phyloP scores from a whole-genome alignment of 2,797 vertebrate species.

The Dendrocincla fuliginosa region DNA sequence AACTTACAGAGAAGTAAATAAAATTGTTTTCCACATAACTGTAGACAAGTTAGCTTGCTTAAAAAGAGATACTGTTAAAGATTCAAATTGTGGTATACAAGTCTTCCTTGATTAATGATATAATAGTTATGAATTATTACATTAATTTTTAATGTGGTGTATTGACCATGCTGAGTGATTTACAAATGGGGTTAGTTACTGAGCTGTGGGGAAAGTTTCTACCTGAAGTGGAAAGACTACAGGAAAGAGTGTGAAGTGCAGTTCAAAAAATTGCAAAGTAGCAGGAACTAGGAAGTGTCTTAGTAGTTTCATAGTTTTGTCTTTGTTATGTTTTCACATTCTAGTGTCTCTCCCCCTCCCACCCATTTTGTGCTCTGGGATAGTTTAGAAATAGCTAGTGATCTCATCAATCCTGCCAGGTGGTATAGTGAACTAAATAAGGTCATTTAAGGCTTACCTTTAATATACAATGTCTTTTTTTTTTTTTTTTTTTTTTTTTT shows the following conservation, averaged over 20 bases:
- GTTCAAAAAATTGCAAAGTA: neutral
- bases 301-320: neutral
- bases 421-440: constrained; percentile 17
- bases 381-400: constrained; percentile 17
- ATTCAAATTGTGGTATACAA: neutral
- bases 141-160: neutral
- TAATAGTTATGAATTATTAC: neutral
- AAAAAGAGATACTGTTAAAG: neutral
- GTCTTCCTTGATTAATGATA: neutral
- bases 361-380: neutral
- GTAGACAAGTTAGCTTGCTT: neutral
- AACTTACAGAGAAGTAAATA: neutral
- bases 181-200: neutral
- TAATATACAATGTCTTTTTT: neutral
- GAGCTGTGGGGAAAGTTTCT: neutral
- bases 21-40: neutral
- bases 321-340: neutral
- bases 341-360: neutral
- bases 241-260: neutral
- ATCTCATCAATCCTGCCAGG: neutral
- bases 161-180: neutral
- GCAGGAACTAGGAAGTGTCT: neutral
- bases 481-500: neutral
- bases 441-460: constrained; percentile 43
- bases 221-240: neutral